A percentile compares a stretch with the other conserved stretches of the same genome.
Conservation (phyloP, 2,888 invertebrate species). For the Coecobrya sp. region DNA sequence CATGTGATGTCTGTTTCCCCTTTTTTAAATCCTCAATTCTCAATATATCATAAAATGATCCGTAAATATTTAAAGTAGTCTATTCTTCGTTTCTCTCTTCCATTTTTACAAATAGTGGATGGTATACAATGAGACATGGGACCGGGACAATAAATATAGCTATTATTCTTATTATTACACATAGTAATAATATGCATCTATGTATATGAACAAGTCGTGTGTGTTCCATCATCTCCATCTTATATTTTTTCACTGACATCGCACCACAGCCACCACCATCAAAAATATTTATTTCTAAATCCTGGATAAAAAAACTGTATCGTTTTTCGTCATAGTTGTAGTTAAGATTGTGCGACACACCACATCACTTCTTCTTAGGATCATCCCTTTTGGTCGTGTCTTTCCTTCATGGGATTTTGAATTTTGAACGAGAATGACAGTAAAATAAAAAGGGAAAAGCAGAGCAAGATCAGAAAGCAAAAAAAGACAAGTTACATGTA, state of each 20-base stretch:
- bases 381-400: conserved; percentile 75
- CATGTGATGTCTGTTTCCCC: conserved; percentile 38
- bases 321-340: not conserved
- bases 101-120: conserved; percentile 60
- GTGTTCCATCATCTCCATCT: conserved; percentile 59
- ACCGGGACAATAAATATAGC: conserved; percentile 6
- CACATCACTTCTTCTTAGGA: conserved; percentile 80
- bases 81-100: conserved; percentile 21
- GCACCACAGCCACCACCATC: not conserved
- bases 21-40: conserved; percentile 77
- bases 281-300: conserved; percentile 40
- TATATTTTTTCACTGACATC: not conserved
- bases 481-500: conserved; percentile 28
- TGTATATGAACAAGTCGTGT: conserved; percentile 64
- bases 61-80: conserved; percentile 81
- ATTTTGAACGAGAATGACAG: conserved; percentile 76
- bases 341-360: conserved; percentile 37
- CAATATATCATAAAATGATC: conserved; percentile 82
- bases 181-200: conserved; percentile 17
- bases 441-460: conserved; percentile 54
- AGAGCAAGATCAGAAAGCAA: conserved; percentile 47
- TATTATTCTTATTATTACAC: conserved; percentile 25
- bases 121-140: not conserved
- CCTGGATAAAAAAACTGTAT: not conserved
- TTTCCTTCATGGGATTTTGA: conserved; percentile 75